These are phyloP conservation scores for Menura novaehollandiae DNA, from an alignment of 2,113 vertebrate genomes.

Conservation along the genomic window DNA sequence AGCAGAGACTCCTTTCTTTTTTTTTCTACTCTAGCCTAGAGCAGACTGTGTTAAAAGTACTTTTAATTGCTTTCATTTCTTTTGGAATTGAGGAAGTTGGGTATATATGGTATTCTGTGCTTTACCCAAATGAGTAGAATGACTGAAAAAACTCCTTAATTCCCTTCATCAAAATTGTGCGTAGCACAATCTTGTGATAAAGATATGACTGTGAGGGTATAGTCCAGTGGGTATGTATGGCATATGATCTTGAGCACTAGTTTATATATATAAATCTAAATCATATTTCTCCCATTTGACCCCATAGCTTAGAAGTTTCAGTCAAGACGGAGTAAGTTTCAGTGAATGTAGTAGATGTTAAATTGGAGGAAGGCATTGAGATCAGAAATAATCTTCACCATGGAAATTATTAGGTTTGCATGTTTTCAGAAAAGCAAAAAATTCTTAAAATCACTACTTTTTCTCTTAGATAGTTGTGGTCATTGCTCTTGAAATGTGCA, in stretches of 20 bases:
- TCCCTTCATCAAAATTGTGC: background rate
- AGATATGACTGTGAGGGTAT: background rate
- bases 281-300: background rate
- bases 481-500: background rate
- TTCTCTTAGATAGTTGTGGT: background rate
- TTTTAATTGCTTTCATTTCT: background rate
- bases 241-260: background rate
- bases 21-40: background rate
- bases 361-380: background rate
- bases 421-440: background rate
- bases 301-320: background rate
- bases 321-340: background rate
- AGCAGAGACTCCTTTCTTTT: background rate
- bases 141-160: background rate
- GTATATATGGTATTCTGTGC: background rate
- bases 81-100: background rate
- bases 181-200: background rate
- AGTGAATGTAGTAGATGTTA: background rate
- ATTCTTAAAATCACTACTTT: background rate
- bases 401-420: background rate
- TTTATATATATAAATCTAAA: background rate
- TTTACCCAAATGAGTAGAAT: background rate
- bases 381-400: background rate
- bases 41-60: background rate
- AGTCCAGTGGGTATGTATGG: background rate